These are phyloP conservation scores for Callorhinus ursinus DNA, from an alignment of 2,113 vertebrate species.

Conservation along the genomic window DNA sequence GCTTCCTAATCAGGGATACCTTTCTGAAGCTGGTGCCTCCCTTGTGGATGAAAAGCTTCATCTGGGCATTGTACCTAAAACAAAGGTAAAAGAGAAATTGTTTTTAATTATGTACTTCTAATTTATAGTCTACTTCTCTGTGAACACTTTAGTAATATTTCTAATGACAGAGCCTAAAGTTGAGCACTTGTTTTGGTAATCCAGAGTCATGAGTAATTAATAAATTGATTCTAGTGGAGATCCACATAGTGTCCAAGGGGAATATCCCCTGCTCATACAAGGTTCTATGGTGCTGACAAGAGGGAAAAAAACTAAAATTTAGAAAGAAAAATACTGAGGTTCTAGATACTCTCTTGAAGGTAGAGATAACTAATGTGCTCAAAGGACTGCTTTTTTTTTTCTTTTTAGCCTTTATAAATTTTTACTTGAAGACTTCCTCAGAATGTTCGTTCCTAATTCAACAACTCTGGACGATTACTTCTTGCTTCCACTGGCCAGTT, in stretches of 20 bases:
- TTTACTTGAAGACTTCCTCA: neutral
- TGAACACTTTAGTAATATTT: neutral
- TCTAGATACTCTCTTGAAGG: neutral
- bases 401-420: neutral
- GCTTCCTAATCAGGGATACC: conserved; percentile 97
- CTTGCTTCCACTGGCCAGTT: neutral
- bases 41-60: conserved; percentile 96
- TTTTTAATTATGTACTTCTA: neutral
- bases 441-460: conserved; percentile 21
- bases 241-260: neutral
- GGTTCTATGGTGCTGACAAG: neutral
- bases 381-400: neutral
- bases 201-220: neutral
- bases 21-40: conserved; percentile 96
- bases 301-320: neutral
- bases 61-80: conserved; percentile 96
- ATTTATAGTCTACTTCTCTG: neutral
- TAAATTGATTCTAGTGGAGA: neutral
- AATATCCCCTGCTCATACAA: neutral
- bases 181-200: neutral
- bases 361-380: neutral
- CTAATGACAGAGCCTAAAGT: neutral
- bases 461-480: neutral
- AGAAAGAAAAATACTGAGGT: neutral
- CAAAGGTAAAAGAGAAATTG: conserved; percentile 89